Evolutionary conservation across 2,797 vertebrate species (phyloP), one percentile per base, ranked within the genome.

Genomic region (Lerista edwardsae): DNA sequence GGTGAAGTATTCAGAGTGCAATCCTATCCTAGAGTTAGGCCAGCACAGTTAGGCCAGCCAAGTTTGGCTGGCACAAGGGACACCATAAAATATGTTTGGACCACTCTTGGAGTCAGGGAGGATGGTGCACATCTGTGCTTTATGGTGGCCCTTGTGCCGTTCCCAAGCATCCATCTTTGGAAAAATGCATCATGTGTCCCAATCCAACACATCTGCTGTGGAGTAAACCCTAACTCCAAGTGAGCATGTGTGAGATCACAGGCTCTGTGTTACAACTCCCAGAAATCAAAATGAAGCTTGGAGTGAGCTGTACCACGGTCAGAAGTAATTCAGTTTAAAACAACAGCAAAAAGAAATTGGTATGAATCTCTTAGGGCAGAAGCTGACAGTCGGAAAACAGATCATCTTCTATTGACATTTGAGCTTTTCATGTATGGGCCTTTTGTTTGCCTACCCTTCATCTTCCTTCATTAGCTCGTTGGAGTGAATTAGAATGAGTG

Each of bases 401-500:
- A 21, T 69, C 3, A 73, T 39, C 57, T 31, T 79, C 59, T 84
- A 25, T 74, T 0, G 1, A 87, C 71, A 19, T 75, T 83, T 55
- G 36, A 69, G 0, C 88, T 80, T 88, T 75, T 2, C 78, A 59
- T 71, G 84, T 87, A 61, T 68, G 51, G 1, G 68, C 75, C 82
- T 88, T 23, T 72, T 82, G 83, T 83, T 93, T 85, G 82, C 69
- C 86, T 69, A 68, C 5, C 62, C 86, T 88, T 79, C 61, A 69
- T 89, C 81, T 88, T 80, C 86, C 88, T 91, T 91, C 89, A 84
- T 93, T 92, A 92, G 75, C 81, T 79, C 29, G 81, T 91, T 80
- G 80, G n/a, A n/a, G 87, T 93, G 94, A 65, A 84, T 73, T 93
- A 91, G 82, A 92, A 90, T 78, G 79, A 90, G 65, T 51, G 57